phyloP scores from a whole-genome alignment of 1,140 invertebrate species.

The Bombus soroeensis region DNA sequence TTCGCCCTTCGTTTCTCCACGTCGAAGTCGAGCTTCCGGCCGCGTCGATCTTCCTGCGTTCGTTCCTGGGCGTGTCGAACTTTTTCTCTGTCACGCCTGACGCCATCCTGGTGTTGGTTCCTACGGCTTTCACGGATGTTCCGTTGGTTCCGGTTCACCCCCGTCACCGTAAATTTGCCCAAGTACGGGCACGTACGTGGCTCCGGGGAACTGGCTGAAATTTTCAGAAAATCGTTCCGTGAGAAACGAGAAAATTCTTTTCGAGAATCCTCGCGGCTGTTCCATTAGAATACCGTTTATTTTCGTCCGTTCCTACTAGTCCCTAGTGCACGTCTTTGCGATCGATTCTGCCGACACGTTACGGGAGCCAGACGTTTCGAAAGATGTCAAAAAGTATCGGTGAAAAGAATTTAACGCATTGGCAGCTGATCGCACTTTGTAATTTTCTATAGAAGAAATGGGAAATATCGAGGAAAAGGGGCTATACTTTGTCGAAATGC shows the following conservation, averaged over 20 bases:
- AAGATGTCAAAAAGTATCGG: not conserved
- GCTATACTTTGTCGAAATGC: not conserved
- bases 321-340: not conserved
- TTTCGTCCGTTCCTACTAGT: not conserved
- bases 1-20: conserved; percentile 77
- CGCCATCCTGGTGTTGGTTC: conserved; percentile 72
- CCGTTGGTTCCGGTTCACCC: conserved; percentile 79
- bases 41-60: conserved; percentile 69
- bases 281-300: conserved; percentile 12
- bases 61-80: conserved; percentile 77
- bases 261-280: not conserved
- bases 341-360: not conserved
- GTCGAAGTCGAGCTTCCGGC: conserved; percentile 76
- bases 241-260: conserved; percentile 56
- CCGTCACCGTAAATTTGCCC: conserved; percentile 87
- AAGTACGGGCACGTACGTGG: conserved; percentile 87
- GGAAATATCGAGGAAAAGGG: not conserved
- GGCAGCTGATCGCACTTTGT: not conserved
- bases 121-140: conserved; percentile 80
- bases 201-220: conserved; percentile 87
- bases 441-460: not conserved
- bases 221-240: conserved; percentile 29
- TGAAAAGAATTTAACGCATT: not conserved
- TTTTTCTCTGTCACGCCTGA: conserved; percentile 72
- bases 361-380: not conserved